Evolutionary conservation across 2,113 vertebrate genomes (phyloP).

Genomic region (Zosterops japonicus): DNA sequence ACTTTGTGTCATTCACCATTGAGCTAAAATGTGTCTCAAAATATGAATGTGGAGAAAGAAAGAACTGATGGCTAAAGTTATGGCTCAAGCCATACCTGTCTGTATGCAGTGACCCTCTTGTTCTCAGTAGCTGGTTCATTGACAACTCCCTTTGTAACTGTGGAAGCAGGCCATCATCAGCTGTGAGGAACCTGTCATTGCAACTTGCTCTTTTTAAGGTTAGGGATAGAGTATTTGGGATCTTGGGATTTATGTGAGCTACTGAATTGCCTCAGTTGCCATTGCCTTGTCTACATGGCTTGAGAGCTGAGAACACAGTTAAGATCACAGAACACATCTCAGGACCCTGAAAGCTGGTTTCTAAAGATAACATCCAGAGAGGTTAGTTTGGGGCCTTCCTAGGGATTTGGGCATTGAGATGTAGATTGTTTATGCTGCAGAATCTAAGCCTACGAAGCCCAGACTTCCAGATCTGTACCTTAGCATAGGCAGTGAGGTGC

Average conservation of each 20-base stretch:
- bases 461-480: background rate
- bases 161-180: slow-evolving; percentile 2
- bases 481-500: background rate
- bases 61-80: background rate
- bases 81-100: background rate
- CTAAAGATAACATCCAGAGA: slow-evolving; percentile 19
- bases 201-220: slow-evolving; percentile 1
- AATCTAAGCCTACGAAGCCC: background rate
- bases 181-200: slow-evolving; percentile 26
- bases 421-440: background rate
- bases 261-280: background rate
- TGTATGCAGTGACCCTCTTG: background rate
- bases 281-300: background rate
- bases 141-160: background rate
- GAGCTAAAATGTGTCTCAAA: background rate
- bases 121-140: background rate
- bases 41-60: background rate
- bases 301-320: background rate
- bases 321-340: background rate
- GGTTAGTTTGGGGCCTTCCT: background rate
- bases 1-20: background rate
- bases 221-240: background rate
- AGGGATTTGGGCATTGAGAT: background rate
- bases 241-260: background rate
- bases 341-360: background rate